Percentiles rank a stretch among this genome's conserved stretches.
Conservation (phyloP, 2,797 vertebrate species). For the Myoxocephalus aenaeus region DNA sequence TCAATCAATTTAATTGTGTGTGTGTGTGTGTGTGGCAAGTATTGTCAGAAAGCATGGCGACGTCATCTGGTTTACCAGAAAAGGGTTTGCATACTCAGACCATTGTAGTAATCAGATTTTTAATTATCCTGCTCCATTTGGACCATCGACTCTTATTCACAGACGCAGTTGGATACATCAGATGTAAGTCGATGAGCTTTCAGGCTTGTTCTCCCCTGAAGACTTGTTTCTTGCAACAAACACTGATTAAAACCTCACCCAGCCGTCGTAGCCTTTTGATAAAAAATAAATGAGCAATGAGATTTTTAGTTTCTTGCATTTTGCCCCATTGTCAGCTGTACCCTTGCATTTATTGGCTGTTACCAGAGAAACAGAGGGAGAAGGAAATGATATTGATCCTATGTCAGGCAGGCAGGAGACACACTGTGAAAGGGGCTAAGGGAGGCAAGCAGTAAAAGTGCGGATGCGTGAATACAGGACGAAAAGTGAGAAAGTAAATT, state of each 20-base stretch:
- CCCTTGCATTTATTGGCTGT: slow-evolving; percentile 31
- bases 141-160: slow-evolving; percentile 15
- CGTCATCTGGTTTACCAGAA: slow-evolving; percentile 36
- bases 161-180: slow-evolving; percentile 20
- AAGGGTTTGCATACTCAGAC: background rate
- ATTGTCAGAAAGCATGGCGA: slow-evolving; percentile 10
- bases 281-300: slow-evolving; percentile 16
- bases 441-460: background rate
- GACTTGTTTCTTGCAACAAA: slow-evolving; percentile 25
- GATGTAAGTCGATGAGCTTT: slow-evolving; percentile 22
- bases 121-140: slow-evolving; percentile 11
- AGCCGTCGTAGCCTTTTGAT: slow-evolving; percentile 16
- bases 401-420: slow-evolving; percentile 17
- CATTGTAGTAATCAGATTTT: background rate
- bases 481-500: slow-evolving; percentile 2
- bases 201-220: slow-evolving; percentile 14
- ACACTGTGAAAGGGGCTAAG: background rate
- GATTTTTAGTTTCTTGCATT: slow-evolving; percentile 13
- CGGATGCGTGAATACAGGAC: background rate
- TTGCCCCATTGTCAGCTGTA: slow-evolving; percentile 18
- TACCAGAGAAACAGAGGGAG: slow-evolving; percentile 23
- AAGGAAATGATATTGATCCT: slow-evolving; percentile 27
- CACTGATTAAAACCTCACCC: slow-evolving; percentile 12
- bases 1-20: slow-evolving; percentile 62
- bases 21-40: slow-evolving; percentile 1